Conservation (phyloP, 2,797 vertebrate species). For the Mus spretus region DNA sequence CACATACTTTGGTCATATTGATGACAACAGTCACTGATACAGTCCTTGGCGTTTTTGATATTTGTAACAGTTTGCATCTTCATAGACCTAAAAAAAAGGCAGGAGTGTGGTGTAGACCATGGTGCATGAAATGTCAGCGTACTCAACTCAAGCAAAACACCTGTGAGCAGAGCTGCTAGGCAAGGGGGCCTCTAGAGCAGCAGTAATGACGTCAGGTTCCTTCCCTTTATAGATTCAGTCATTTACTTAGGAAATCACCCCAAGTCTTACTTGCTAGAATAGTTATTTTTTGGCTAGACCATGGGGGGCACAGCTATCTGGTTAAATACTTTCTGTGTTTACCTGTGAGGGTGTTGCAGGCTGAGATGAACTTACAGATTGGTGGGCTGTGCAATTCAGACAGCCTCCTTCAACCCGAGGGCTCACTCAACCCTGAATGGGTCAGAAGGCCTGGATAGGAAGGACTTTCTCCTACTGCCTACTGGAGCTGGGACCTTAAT, state of each 20-base stretch:
- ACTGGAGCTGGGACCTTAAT: neutral
- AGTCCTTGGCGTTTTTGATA: conserved; percentile 61
- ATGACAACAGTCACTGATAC: neutral
- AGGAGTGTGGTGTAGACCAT: conserved; percentile 69
- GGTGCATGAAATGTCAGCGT: conserved; percentile 59
- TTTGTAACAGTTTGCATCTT: conserved; percentile 59
- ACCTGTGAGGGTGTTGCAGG: neutral
- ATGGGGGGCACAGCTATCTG: neutral
- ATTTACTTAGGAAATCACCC: neutral
- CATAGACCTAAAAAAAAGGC: conserved; percentile 68
- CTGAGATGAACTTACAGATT: neutral
- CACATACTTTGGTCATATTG: neutral
- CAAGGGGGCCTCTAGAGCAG: too few species aligned
- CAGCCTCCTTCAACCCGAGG: neutral
- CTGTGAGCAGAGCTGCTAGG: conserved; percentile 62
- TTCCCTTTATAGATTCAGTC: neutral
- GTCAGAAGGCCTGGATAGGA: neutral
- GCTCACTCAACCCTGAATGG: neutral
- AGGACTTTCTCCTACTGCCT: neutral
- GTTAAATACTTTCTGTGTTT: neutral
- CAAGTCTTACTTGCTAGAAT: neutral
- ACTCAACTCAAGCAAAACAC: conserved; percentile 31
- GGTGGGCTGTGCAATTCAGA: neutral
- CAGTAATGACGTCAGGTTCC: neutral
- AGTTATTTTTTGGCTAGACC: neutral